phyloP scores from a whole-genome alignment of 2,888 invertebrate species.

The Taphrorychus bicolor region DNA sequence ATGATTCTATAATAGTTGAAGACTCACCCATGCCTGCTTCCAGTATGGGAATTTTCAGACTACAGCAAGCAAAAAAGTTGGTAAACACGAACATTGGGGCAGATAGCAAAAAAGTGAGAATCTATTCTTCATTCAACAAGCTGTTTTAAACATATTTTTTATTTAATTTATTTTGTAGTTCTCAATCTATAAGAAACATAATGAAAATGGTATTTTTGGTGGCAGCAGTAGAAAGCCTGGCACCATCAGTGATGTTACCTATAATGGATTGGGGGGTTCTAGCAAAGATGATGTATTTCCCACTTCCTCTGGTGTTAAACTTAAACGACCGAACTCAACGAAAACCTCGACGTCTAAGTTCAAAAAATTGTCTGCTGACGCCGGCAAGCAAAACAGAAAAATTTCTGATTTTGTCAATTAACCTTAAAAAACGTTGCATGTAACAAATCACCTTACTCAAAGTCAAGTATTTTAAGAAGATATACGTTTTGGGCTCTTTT shows the following conservation, averaged over 20 bases:
- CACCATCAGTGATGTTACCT: constrained; percentile 34
- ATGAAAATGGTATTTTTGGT: no score
- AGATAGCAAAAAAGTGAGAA: background rate
- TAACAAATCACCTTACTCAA: no score
- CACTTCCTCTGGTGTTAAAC: constrained; percentile 42
- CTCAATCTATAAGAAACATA: constrained; percentile 4
- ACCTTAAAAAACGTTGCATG: background rate
- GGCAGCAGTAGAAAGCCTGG: no score
- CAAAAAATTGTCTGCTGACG: constrained; percentile 47
- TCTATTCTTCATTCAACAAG: background rate
- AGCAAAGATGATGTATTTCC: constrained; percentile 64
- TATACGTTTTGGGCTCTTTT: no score
- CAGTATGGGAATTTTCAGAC: constrained; percentile 35
- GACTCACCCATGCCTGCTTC: constrained; percentile 24
- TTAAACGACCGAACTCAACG: constrained; percentile 41
- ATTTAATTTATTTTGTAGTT: background rate
- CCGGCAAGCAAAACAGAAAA: constrained; percentile 16
- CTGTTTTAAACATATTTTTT: background rate
- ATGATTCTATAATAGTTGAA: background rate
- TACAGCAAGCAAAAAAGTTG: constrained; percentile 30
- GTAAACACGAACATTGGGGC: background rate
- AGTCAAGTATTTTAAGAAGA: no score
- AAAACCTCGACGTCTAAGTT: constrained; percentile 48
- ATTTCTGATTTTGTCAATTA: constrained; percentile 8
- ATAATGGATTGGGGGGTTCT: constrained; percentile 65